Base-by-base conservation (phyloP, 2,888 invertebrate species). In the Eucera pruinosa region DNA sequence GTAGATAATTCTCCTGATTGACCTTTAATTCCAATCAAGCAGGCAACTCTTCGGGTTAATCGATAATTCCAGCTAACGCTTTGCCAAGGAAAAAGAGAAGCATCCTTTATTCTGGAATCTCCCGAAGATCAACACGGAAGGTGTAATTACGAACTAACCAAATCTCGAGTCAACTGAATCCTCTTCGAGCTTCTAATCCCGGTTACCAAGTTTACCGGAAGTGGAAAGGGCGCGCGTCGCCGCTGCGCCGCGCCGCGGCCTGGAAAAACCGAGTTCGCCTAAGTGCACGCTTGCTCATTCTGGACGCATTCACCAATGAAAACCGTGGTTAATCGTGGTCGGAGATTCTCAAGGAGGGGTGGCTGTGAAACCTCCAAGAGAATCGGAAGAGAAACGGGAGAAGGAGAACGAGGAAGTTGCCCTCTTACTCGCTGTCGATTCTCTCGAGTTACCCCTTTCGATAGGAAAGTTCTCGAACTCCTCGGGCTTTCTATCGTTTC, bases 391-490 rank as follows among this genome's bases (percentile, higher is more conserved):
- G 20, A n/a, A 33, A 6, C 33, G 71, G 71, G 43, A 30, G 27
- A 25, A 23, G 43, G 58, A 71, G 69, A 64, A 74, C 73, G 75
- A 80, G 80, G 77, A 88, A 88, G 80, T 88, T 84, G 67, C 75
- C 78, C 78, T 75, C 68, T 83, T 79, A 78, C 79, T 84, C n/a
- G 23, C 82, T 85, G 74, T 73, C 77, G 83, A 68, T 77, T 70
- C 81, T 36, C 13, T 18, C 60, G 85, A 88, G 86, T 87, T 87
- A 81, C 79, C 80, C 80, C 57, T 81, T 50, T 72, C 71, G 79
- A 65, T 73, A 48, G 73, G 75, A 87, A 88, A 89, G 84, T 85
- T 89, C 78, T 52, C 11, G 83, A 83, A 82, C 84, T 81, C 83
- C 78, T 60, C 62, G 73, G 82, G 79, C 80, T 81, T 80, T 61